These are phyloP conservation scores for Atta cephalotes DNA, from an alignment of 1,140 invertebrate species.

Conservation along the genomic window DNA sequence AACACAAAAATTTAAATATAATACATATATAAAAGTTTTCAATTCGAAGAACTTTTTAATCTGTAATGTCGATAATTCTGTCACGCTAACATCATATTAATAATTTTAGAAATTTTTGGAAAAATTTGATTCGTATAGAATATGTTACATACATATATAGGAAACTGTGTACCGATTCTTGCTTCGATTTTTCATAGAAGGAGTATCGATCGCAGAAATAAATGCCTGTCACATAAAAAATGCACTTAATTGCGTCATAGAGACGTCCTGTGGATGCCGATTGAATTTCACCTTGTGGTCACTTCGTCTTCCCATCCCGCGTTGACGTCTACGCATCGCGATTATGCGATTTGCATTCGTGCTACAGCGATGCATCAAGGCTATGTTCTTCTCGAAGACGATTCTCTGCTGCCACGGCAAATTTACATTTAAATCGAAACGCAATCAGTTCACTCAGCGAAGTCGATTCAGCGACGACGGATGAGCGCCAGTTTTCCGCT, in stretches of 20 bases:
- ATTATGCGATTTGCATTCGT: conserved; percentile 19
- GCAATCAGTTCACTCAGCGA: background rate
- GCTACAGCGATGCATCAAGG: background rate
- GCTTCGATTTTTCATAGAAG: background rate
- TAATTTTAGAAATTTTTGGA: background rate
- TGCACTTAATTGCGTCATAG: background rate
- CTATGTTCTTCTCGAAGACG: background rate
- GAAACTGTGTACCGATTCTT: background rate
- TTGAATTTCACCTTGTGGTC: conserved; percentile 15
- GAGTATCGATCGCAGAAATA: background rate
- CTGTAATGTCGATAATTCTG: too few relatives aligned
- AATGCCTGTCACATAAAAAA: conserved; percentile 5
- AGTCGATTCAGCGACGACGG: conserved; percentile 4
- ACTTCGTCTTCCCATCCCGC: background rate
- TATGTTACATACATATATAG: background rate
- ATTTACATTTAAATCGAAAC: conserved; percentile 54
- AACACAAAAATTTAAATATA: too few relatives aligned
- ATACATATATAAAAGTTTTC: too few relatives aligned
- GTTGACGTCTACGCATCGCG: background rate
- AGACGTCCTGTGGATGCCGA: background rate
- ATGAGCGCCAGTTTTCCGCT: conserved; percentile 18
- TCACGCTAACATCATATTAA: background rate
- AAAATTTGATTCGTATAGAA: background rate
- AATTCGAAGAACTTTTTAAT: too few relatives aligned
- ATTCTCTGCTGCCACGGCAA: background rate